phyloP scores from a whole-genome alignment of 2,888 invertebrate species.

The Cantharis rustica region DNA sequence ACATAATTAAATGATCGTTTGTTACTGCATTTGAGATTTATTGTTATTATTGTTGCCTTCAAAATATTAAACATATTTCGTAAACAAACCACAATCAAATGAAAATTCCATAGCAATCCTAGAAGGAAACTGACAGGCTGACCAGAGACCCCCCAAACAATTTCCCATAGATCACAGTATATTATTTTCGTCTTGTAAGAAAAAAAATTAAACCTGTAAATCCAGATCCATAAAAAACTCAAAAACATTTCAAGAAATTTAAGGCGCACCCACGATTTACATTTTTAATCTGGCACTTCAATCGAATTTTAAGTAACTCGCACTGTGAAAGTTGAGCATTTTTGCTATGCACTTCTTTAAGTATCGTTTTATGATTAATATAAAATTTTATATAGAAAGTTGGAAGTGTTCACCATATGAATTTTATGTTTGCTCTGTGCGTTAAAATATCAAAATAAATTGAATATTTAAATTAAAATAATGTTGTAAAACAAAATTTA shows the following conservation, averaged over 20 bases:
- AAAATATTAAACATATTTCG: background rate
- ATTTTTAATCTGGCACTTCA: background rate
- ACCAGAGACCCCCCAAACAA: background rate
- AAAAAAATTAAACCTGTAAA: background rate
- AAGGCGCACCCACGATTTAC: background rate
- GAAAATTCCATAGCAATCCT: background rate
- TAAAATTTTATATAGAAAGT: background rate
- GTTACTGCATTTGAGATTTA: background rate
- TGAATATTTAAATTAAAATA: background rate
- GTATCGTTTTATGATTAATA: background rate
- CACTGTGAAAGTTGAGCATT: background rate
- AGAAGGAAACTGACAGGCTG: background rate
- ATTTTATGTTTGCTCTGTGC: background rate
- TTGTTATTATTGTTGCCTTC: background rate
- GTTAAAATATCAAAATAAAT: background rate
- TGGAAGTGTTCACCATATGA: background rate
- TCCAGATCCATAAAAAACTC: background rate
- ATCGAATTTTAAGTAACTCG: slow-evolving; percentile 1
- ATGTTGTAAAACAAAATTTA: background rate
- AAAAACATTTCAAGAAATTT: background rate
- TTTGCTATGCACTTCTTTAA: background rate
- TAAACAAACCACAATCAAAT: background rate
- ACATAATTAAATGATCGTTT: slow-evolving; percentile 25
- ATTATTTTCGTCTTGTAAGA: no score
- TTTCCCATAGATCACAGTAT: background rate